These are phyloP conservation scores for Gastrophryne carolinensis DNA, from an alignment of 2,797 vertebrate genomes.

Conservation along the genomic window DNA sequence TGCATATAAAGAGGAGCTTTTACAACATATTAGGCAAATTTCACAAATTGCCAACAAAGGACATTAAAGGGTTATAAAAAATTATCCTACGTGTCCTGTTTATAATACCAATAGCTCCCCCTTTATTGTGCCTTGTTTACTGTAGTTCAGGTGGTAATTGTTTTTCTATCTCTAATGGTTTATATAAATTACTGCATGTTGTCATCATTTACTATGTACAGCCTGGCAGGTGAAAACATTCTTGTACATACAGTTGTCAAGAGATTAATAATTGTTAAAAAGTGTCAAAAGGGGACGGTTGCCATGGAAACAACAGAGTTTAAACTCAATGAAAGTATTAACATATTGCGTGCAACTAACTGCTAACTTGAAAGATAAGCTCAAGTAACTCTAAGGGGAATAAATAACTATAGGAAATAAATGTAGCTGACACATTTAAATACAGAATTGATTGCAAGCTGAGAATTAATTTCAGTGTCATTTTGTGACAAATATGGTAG, in stretches of 20 bases:
- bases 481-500: neutral
- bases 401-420: neutral
- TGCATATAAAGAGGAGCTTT: no score
- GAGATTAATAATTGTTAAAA: constrained; percentile 2
- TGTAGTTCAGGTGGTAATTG: neutral
- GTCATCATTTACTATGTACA: neutral
- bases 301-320: constrained; percentile 17
- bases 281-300: constrained; percentile 4
- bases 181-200: neutral
- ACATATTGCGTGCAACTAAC: neutral
- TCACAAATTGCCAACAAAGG: no score
- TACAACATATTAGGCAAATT: no score
- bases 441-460: neutral
- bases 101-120: neutral
- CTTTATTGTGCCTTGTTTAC: neutral
- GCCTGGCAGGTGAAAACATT: neutral
- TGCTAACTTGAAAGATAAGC: neutral
- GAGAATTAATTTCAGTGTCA: neutral
- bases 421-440: neutral
- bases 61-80: no score
- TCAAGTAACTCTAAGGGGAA: constrained; percentile 1
- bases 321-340: neutral
- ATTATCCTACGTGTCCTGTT: neutral
- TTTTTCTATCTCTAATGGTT: neutral
- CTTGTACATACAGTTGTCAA: constrained; percentile 16